Evolutionary conservation across 2,113 vertebrate genomes (phyloP), one percentile per base, ranked within the genome.

Genomic region (Canis aureus): DNA sequence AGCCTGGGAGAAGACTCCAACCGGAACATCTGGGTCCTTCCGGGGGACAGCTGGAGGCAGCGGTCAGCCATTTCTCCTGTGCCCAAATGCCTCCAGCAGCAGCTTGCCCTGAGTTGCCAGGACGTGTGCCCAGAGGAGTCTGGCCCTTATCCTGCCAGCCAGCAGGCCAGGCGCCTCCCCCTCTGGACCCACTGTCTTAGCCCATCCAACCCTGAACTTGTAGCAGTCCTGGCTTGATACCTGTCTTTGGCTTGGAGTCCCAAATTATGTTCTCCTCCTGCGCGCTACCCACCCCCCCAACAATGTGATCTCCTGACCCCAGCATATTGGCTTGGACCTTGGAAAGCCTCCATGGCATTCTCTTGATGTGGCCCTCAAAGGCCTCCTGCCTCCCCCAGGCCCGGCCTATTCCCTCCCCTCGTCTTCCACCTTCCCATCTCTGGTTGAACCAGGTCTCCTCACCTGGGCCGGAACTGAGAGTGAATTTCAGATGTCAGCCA

Each of bases 51-150:
- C 0, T 3, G 9, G 25, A 53, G 29, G 51, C 51, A 59, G 55
- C 27, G 3, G 1, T 13, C 5, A 0, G 29, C 59, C 8, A 22
- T 2, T 5, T 62, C 57, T 32, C 64, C 27, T 3, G 16, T 3
- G n/a, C n/a, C 60, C 15, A 7, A 1, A 17, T 16, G 59, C 51
- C 5, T 5, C 0, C 13, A 59, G 29, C 43, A 32, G 32, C 13
- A 57, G 80, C 73, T 19, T n/a, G 35, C 8, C 59, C 35, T 12
- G 4, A 20, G 7, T 38, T 66, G 62, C 73, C 66, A 25, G 20
- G 64, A 35, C 27, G 1, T 13, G 19, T 12, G 11, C 5, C 10
- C 32, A 12, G 19, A 17, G 16, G 38, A 29, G 16, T 17, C 74
- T 69, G 49, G 38, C 69, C 19, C 55, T 29, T 66, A 27, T 15